phyloP scores from a whole-genome alignment of 1,140 invertebrate genomes.

The Tyrophagus putrescentiae region DNA sequence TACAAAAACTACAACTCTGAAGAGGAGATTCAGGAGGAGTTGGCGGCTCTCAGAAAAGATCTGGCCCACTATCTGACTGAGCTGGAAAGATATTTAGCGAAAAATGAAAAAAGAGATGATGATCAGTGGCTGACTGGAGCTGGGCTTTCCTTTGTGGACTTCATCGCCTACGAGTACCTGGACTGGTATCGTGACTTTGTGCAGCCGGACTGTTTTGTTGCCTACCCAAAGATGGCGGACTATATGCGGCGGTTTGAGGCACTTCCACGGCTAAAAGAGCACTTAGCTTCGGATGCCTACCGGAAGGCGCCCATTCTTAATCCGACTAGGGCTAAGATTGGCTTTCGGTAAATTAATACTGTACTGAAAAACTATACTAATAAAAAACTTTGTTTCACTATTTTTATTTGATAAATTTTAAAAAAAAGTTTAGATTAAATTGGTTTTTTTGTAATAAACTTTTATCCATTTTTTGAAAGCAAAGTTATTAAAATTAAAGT shows the following conservation, averaged over 20 bases:
- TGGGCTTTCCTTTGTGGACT: conserved; percentile 39
- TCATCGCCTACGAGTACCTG: conserved; percentile 38
- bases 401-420: too few relatives aligned
- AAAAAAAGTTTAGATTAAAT: too few relatives aligned
- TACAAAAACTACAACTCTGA: conserved; percentile 26
- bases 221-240: conserved; percentile 34
- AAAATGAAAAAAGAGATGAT: conserved; percentile 24
- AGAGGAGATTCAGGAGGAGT: conserved; percentile 22
- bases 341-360: too few relatives aligned
- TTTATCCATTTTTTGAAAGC: too few relatives aligned
- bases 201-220: conserved; percentile 34
- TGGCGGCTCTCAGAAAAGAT: conserved; percentile 20
- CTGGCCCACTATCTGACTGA: conserved; percentile 30
- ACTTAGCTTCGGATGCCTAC: conserved; percentile 31
- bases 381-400: too few relatives aligned
- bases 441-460: too few relatives aligned
- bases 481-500: too few relatives aligned
- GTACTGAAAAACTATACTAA: too few relatives aligned
- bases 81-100: conserved; percentile 33
- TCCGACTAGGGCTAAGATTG: too few relatives aligned
- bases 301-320: too few relatives aligned
- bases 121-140: conserved; percentile 36
- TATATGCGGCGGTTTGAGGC: conserved; percentile 34
- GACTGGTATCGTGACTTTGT: conserved; percentile 32
- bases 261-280: conserved; percentile 32